phyloP scores from a whole-genome alignment of 2,797 vertebrate species.

The Mormyrus proboscirostris region DNA sequence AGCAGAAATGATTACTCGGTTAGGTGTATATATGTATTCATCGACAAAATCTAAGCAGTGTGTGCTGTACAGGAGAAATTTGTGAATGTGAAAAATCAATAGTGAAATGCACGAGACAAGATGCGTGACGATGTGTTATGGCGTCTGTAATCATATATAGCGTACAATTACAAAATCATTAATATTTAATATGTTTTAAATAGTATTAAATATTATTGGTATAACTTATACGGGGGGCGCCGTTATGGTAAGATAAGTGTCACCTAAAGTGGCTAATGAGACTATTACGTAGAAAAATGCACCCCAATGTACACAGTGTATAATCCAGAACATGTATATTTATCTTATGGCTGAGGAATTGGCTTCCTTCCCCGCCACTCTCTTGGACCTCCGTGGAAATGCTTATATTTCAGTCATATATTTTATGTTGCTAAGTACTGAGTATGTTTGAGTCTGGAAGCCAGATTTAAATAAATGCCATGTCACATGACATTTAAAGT shows the following conservation, averaged over 20 bases:
- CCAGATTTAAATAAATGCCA: slow-evolving; percentile 15
- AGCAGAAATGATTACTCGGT: slow-evolving; percentile 2
- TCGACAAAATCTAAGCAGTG: neutral
- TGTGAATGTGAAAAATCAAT: neutral
- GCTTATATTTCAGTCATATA: slow-evolving; percentile 19
- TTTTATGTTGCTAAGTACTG: slow-evolving; percentile 8
- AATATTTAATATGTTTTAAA: slow-evolving; percentile 4
- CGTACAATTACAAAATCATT: neutral
- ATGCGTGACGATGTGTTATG: neutral
- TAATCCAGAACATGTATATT: slow-evolving; percentile 17
- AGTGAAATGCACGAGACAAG: neutral
- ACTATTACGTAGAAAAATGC: slow-evolving; percentile 11
- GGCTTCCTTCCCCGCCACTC: slow-evolving; percentile 14
- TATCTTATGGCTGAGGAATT: slow-evolving; percentile 15
- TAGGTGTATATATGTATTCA: neutral
- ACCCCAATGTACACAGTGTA: neutral
- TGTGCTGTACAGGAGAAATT: neutral
- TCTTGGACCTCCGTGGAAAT: slow-evolving; percentile 12
- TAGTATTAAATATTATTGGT: neutral
- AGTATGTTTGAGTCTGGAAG: neutral
- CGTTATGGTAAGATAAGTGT: neutral
- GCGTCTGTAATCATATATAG: neutral
- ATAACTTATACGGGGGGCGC: neutral
- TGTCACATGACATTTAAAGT: neutral
- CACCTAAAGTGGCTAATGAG: neutral